phyloP scores from a whole-genome alignment of 2,797 vertebrate species.

The Phalanger gymnotis region DNA sequence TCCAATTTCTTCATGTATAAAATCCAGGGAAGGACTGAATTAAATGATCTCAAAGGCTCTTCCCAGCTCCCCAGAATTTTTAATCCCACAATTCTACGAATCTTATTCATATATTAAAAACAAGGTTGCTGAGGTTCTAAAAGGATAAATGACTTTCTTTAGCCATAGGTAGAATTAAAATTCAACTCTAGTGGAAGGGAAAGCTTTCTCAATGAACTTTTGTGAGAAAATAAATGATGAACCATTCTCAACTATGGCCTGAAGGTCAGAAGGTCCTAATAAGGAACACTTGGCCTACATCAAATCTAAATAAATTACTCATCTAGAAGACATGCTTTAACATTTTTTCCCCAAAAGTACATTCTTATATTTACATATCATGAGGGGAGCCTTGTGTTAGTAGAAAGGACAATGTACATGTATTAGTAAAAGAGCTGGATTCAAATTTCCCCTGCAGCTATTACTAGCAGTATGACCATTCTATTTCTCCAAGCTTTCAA shows the following conservation, averaged over 20 bases:
- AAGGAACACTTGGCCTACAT: neutral
- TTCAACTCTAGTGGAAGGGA: neutral
- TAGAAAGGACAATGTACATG: neutral
- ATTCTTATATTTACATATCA: neutral
- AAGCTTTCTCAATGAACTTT: neutral
- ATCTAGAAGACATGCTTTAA: neutral
- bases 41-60: too few relatives aligned
- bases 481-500: neutral
- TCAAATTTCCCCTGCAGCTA: neutral
- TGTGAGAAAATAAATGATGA: neutral
- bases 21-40: too few relatives aligned
- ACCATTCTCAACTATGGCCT: neutral
- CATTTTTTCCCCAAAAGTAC: neutral
- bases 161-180: neutral
- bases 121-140: too few relatives aligned
- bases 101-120: too few relatives aligned
- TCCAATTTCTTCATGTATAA: too few relatives aligned
- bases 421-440: neutral
- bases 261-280: neutral
- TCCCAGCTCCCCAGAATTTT: too few relatives aligned
- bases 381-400: neutral
- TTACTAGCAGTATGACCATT: neutral
- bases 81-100: too few relatives aligned
- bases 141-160: too few relatives aligned
- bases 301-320: neutral